phyloP scores from a whole-genome alignment of 2,888 invertebrate species.

The Stramonita haemastoma region DNA sequence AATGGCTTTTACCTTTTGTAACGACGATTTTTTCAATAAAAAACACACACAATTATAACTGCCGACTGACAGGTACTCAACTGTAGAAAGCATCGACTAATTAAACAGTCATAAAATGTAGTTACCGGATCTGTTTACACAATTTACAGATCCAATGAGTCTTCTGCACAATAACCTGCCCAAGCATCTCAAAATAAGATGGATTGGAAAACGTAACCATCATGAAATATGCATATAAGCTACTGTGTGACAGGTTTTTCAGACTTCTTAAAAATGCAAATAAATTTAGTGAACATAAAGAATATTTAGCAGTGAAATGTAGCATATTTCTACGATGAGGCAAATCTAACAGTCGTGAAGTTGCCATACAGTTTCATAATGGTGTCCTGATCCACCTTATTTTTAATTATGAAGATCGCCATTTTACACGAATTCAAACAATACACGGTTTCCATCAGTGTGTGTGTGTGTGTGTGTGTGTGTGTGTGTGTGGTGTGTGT shows the following conservation, averaged over 20 bases:
- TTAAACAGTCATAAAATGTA: neutral
- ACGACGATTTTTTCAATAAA: neutral
- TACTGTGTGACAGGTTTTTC: neutral
- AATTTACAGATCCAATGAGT: neutral
- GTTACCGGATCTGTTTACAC: neutral
- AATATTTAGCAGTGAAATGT: neutral
- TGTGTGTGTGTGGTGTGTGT: too few species aligned
- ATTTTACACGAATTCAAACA: too few species aligned
- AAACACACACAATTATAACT: neutral
- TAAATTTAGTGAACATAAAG: neutral
- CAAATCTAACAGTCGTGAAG: neutral
- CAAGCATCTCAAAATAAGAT: slow-evolving; percentile 10
- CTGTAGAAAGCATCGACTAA: neutral
- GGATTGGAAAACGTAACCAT: neutral
- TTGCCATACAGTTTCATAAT: neutral
- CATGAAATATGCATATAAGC: neutral
- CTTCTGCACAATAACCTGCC: neutral
- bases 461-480: too few species aligned
- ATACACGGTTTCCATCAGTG: too few species aligned
- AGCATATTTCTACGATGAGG: neutral
- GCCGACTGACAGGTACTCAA: neutral
- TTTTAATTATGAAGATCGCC: too few species aligned
- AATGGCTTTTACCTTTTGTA: neutral
- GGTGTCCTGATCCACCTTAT: neutral
- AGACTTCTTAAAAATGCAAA: neutral